Percentiles rank a stretch among this genome's conserved stretches.
phyloP scores from a whole-genome alignment of 2,888 invertebrate species.

The Aleiodes leptofemur region DNA sequence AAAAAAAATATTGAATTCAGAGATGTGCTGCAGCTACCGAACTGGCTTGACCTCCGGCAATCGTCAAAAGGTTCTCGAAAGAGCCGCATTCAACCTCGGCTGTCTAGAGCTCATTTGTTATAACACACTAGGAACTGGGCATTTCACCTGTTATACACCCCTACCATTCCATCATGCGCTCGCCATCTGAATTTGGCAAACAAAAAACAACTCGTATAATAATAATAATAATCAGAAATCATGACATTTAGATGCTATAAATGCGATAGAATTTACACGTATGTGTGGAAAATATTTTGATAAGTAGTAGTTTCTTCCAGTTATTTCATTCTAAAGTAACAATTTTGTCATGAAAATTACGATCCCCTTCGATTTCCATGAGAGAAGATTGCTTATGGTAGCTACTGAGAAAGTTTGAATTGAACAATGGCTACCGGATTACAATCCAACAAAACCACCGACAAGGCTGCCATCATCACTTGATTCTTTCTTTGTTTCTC shows the following conservation, averaged over 20 bases:
- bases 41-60: conserved; percentile 66
- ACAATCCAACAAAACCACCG: conserved; percentile 57
- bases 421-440: conserved; percentile 70
- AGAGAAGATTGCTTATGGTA: background rate
- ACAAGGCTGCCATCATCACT: conserved; percentile 64
- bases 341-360: conserved; percentile 16
- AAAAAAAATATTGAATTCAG: conserved; percentile 46
- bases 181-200: conserved; percentile 9
- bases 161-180: conserved; percentile 40
- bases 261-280: too few species aligned
- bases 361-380: conserved; percentile 15
- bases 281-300: too few species aligned
- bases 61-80: conserved; percentile 68
- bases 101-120: conserved; percentile 72
- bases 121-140: conserved; percentile 52
- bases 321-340: background rate
- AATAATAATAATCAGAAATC: conserved; percentile 48
- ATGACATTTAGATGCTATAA: conserved; percentile 36
- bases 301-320: background rate
- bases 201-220: conserved; percentile 21
- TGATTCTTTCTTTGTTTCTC: conserved; percentile 43
- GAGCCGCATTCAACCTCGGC: conserved; percentile 66
- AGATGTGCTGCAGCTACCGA: conserved; percentile 66
- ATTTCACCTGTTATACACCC: conserved; percentile 40
- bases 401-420: conserved; percentile 13